A percentile compares a stretch with the other conserved stretches of the same genome.
phyloP scores from a whole-genome alignment of 2,797 vertebrate species.

The Melanogrammus aeglefinus region DNA sequence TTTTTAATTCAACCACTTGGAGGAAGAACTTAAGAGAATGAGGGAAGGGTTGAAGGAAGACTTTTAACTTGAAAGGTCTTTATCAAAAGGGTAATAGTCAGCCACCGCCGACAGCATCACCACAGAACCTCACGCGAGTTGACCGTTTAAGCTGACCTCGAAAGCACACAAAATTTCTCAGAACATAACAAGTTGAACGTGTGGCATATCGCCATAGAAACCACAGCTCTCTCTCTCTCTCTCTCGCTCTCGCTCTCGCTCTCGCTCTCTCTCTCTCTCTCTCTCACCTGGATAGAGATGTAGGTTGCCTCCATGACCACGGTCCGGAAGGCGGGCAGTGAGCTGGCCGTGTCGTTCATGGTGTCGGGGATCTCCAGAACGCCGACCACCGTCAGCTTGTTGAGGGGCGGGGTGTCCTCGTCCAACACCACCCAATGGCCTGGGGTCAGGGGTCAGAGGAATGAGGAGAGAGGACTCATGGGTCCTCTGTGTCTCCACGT shows the following conservation, averaged over 20 bases:
- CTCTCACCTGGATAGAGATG: slow-evolving; percentile 80
- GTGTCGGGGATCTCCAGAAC: slow-evolving; percentile 78
- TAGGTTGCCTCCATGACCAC: slow-evolving; percentile 77
- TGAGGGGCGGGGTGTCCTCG: slow-evolving; percentile 67
- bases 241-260: rapidly evolving
- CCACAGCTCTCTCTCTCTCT: not conserved
- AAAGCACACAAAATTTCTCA: no score
- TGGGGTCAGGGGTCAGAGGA: slow-evolving; percentile 36
- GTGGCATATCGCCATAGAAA: not conserved
- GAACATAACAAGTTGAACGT: not conserved
- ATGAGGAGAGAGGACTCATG: not conserved
- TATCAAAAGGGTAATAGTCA: not conserved
- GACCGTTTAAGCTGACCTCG: no score
- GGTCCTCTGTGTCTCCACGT: not conserved
- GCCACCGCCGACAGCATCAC: not conserved
- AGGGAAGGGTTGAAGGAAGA: not conserved
- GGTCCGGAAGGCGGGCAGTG: slow-evolving; percentile 25
- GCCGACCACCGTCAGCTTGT: slow-evolving; percentile 77
- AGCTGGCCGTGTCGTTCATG: slow-evolving; percentile 34
- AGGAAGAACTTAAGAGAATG: no score
- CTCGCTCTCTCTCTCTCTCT: rapidly evolving
- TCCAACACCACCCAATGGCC: slow-evolving; percentile 80
- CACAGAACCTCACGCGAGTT: not conserved
- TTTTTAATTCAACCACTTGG: no score
- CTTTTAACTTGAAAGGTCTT: not conserved